Evolutionary conservation across 2,113 vertebrate species (phyloP).

Genomic region (Microcebus murinus): DNA sequence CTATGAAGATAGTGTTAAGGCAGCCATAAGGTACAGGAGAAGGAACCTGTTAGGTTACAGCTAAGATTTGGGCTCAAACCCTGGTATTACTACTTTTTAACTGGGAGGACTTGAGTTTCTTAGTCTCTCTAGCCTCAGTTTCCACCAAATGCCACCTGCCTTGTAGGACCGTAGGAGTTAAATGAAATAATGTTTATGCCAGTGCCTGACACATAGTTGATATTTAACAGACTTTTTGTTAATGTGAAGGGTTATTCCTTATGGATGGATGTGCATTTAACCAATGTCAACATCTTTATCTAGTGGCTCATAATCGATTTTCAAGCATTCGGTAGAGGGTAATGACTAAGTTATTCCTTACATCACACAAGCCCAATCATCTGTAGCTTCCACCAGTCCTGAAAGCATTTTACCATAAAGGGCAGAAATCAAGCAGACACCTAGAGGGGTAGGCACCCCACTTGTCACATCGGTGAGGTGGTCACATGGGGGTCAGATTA

Average conservation of each 20-base stretch:
- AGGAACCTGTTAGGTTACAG: neutral
- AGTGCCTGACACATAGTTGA: neutral
- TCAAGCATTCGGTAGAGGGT: neutral
- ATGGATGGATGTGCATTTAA: neutral
- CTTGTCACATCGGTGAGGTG: neutral
- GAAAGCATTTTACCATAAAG: neutral
- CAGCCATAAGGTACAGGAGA: neutral
- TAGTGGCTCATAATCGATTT: slow-evolving; percentile 1
- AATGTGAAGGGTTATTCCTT: neutral
- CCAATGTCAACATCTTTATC: neutral
- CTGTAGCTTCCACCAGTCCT: neutral
- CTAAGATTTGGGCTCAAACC: neutral
- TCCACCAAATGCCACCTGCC: neutral
- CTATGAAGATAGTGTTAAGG: neutral
- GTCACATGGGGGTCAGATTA: neutral
- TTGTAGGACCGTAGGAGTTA: neutral
- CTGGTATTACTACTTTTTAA: neutral
- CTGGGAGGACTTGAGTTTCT: neutral
- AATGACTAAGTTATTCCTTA: neutral
- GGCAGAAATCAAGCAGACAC: neutral
- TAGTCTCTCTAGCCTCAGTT: neutral
- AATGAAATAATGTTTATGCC: neutral
- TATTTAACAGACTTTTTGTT: neutral
- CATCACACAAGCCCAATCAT: neutral
- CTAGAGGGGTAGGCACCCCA: neutral